Evolutionary conservation across 2,888 invertebrate species (phyloP).

Genomic region (Noctua comes): DNA sequence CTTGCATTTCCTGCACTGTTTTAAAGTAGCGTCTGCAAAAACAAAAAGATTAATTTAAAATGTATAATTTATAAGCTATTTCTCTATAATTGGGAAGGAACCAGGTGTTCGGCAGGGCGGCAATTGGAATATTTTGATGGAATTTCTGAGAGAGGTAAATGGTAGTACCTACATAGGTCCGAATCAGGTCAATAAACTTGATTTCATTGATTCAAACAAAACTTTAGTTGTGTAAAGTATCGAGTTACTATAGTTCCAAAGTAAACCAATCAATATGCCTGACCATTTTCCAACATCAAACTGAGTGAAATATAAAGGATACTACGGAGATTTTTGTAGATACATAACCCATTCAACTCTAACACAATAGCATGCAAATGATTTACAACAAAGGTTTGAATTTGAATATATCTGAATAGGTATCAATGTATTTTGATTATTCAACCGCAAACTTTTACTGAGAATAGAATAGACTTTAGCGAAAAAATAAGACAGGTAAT

Average conservation of each 20-base stretch:
- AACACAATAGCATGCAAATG: not conserved
- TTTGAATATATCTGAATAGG: not conserved
- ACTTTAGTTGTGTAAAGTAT: not conserved
- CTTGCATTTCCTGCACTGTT: constrained; percentile 85
- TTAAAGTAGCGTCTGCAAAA: constrained; percentile 75
- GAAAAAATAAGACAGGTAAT: not conserved
- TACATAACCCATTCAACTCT: not conserved
- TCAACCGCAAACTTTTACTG: not conserved
- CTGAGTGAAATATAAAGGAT: not conserved
- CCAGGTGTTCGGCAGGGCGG: too few relatives aligned
- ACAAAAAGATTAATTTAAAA: not conserved
- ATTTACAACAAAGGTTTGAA: constrained; percentile 1
- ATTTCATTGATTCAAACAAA: not conserved
- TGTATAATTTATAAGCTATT: not conserved
- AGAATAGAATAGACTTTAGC: not conserved
- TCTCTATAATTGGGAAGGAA: not conserved
- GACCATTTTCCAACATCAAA: not conserved
- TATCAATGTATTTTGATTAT: not conserved
- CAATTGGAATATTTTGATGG: too few relatives aligned
- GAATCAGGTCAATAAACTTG: not conserved
- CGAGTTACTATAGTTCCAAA: not conserved
- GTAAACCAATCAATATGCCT: not conserved
- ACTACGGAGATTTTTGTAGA: not conserved
- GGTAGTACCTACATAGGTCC: too few relatives aligned
- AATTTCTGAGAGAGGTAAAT: not conserved